A percentile compares a stretch with the other conserved stretches of the same genome.
Conservation (phyloP, 2,888 invertebrate genomes). For the Ferdinandea cuprea region DNA sequence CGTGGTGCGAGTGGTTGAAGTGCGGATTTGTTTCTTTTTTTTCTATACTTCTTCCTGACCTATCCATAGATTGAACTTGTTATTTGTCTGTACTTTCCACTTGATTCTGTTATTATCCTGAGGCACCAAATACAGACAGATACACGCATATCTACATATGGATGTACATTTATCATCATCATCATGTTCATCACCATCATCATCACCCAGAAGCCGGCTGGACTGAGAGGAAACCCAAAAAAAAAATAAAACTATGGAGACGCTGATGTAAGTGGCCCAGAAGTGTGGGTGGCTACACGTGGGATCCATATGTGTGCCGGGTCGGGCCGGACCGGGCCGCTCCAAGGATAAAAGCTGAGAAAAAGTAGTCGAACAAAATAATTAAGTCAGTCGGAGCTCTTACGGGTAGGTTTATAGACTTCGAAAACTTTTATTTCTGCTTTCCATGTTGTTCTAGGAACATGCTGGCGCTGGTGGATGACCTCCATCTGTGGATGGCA, state of each 20-base stretch:
- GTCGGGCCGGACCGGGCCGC: too few species aligned
- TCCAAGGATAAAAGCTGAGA: conserved; percentile 48
- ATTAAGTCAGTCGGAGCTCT: conserved; percentile 57
- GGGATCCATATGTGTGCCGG: conserved; percentile 31
- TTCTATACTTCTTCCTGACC: conserved; percentile 58
- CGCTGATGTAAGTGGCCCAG: conserved; percentile 32
- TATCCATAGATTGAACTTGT: conserved; percentile 65
- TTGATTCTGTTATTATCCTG: conserved; percentile 46
- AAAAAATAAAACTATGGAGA: conserved; percentile 72
- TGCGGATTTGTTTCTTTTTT: too few species aligned
- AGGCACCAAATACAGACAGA: conserved; percentile 7
- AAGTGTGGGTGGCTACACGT: conserved; percentile 43
- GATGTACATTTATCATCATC: neutral
- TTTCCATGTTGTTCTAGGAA: conserved; percentile 20
- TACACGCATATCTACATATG: neutral
- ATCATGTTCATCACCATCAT: conserved; percentile 15
- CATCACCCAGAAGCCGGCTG: conserved; percentile 35
- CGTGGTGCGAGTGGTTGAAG: conserved; percentile 12
- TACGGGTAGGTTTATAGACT: conserved; percentile 50
- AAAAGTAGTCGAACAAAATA: conserved; percentile 53
- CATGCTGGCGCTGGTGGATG: conserved; percentile 42
- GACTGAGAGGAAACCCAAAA: conserved; percentile 20
- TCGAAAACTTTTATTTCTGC: conserved; percentile 12
- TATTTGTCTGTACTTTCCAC: conserved; percentile 55
- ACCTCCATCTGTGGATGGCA: conserved; percentile 43